Evolutionary conservation across 2,888 invertebrate species (phyloP).

Genomic region (Ormia ochracea): DNA sequence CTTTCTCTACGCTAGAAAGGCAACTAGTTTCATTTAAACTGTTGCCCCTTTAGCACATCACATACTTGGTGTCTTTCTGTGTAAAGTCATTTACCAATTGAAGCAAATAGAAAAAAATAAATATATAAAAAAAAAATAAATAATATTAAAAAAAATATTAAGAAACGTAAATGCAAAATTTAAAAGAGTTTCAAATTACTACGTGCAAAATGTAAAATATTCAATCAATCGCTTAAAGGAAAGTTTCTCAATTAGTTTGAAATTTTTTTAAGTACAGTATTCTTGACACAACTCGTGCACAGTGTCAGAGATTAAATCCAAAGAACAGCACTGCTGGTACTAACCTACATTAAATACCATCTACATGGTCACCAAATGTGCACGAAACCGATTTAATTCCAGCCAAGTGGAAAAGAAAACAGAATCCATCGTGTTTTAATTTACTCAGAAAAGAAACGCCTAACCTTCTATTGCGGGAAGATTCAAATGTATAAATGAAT

Average conservation of each 20-base stretch:
- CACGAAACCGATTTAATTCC: conserved; percentile 35
- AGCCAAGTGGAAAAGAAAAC: conserved; percentile 30
- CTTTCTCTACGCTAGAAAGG: conserved; percentile 62
- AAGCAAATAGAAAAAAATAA: not conserved
- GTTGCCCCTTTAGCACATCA: conserved; percentile 65
- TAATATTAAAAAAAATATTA: too few species aligned
- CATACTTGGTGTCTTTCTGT: not conserved
- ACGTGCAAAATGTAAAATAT: not conserved
- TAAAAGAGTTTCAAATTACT: conserved; percentile 12
- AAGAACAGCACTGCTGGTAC: too few species aligned
- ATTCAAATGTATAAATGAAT: not conserved
- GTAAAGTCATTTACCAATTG: not conserved
- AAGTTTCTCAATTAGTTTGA: conserved; percentile 13
- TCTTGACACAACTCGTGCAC: not conserved
- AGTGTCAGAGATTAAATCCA: not conserved
- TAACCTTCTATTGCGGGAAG: conserved; percentile 19
- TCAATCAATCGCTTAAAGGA: conserved; percentile 16
- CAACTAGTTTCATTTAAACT: conserved; percentile 67
- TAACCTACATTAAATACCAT: conserved; percentile 46
- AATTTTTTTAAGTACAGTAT: conserved; percentile 18
- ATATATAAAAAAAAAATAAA: not conserved
- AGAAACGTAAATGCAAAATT: not conserved
- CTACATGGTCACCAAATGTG: conserved; percentile 31
- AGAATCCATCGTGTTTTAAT: conserved; percentile 14
- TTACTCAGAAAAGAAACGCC: conserved; percentile 38